phyloP scores from a whole-genome alignment of 2,888 invertebrate genomes.

The Agrilus biguttatus region DNA sequence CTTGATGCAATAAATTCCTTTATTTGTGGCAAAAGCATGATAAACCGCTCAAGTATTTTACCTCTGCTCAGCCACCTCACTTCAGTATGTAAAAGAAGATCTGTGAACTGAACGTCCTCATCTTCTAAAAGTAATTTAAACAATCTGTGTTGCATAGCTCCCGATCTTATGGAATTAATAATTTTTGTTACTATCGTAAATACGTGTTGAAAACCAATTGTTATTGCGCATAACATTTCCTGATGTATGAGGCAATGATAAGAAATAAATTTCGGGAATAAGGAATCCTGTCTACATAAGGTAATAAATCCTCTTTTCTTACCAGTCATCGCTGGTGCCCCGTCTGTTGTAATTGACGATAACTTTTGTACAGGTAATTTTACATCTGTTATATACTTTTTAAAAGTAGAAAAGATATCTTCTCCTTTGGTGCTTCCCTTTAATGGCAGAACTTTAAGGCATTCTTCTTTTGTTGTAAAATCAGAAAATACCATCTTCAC shows the following conservation, averaged over 20 bases:
- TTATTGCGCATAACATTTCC: not conserved
- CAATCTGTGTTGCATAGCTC: not conserved
- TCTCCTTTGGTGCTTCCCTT: conserved; percentile 8
- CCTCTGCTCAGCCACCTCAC: too few relatives aligned
- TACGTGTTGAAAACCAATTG: not conserved
- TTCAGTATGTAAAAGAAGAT: too few relatives aligned
- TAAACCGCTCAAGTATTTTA: too few relatives aligned
- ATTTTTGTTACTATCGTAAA: conserved; percentile 1
- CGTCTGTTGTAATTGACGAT: too few relatives aligned
- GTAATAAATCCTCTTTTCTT: too few relatives aligned
- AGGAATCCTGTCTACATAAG: too few relatives aligned
- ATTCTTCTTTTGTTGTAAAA: too few relatives aligned
- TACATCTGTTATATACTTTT: conserved; percentile 4
- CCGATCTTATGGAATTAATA: not conserved
- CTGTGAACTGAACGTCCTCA: conserved; percentile 8
- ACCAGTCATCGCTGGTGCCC: too few relatives aligned
- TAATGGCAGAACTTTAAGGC: too few relatives aligned
- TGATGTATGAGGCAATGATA: conserved; percentile 6
- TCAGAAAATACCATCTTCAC: too few relatives aligned
- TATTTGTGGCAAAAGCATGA: too few relatives aligned
- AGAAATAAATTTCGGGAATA: conserved; percentile 9
- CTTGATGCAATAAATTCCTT: too few relatives aligned
- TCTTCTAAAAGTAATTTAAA: conserved; percentile 1
- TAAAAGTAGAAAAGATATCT: conserved; percentile 11
- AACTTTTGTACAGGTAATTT: conserved; percentile 10